Conservation (phyloP, 1,140 invertebrate genomes). For the Schlechtendalia chinensis region DNA sequence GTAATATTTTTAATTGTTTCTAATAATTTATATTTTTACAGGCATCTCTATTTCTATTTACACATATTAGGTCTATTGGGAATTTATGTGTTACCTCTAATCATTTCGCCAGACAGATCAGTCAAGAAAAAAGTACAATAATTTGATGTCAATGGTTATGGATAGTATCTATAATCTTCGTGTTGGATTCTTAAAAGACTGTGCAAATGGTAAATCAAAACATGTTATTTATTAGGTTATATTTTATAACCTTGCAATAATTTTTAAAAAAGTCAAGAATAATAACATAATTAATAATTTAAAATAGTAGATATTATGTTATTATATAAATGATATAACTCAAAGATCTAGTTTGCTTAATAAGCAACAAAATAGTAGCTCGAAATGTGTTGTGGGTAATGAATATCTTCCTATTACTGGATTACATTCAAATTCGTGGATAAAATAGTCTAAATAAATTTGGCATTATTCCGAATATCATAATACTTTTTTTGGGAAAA, state of each 20-base stretch:
- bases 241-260: neutral
- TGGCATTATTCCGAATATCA: too few species aligned
- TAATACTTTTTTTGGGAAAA: too few species aligned
- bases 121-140: conserved; percentile 40
- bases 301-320: neutral
- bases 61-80: conserved; percentile 11
- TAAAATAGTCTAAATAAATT: neutral
- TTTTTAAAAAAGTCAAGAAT: too few species aligned
- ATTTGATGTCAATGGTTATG: neutral
- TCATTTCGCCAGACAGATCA: conserved; percentile 9
- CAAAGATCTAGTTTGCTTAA: too few species aligned
- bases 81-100: conserved; percentile 17
- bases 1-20: too few species aligned
- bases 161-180: neutral
- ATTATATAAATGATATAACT: neutral
- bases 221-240: neutral
- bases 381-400: neutral
- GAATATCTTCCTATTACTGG: neutral
- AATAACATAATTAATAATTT: too few species aligned
- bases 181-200: conserved; percentile 27
- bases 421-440: neutral
- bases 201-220: conserved; percentile 27
- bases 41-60: conserved; percentile 37
- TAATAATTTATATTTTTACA: neutral
- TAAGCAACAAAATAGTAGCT: neutral